Conservation (phyloP, 2,888 invertebrate genomes). For the Clistopyga incitator region DNA sequence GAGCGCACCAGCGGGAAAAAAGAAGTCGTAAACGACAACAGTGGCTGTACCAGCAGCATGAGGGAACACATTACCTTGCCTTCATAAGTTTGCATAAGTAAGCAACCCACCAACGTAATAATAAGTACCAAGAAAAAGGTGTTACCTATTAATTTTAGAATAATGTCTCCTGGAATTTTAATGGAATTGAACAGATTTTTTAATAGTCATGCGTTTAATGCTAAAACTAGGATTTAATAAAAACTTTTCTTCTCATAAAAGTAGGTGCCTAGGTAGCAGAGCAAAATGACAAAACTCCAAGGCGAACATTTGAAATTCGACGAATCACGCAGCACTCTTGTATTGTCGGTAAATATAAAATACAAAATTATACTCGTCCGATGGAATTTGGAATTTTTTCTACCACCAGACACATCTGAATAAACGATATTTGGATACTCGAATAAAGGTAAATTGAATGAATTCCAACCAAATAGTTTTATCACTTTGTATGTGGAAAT, state of each 20-base stretch:
- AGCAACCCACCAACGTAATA: constrained; percentile 43
- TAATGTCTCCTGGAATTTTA: background rate
- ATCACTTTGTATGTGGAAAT: background rate
- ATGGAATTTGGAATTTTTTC: no score
- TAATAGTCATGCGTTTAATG: background rate
- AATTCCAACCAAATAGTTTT: no score
- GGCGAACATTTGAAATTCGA: background rate
- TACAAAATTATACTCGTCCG: no score
- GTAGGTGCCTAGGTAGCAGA: background rate
- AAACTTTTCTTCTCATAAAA: no score
- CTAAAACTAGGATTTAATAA: background rate
- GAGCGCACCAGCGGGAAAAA: constrained; percentile 11
- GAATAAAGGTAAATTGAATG: no score
- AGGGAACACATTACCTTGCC: background rate
- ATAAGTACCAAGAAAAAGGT: constrained; percentile 43
- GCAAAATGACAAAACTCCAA: background rate
- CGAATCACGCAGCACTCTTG: background rate
- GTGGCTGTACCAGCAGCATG: constrained; percentile 12
- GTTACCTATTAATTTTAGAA: constrained; percentile 31
- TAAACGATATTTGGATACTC: no score
- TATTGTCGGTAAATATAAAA: no score
- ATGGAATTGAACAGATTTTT: background rate
- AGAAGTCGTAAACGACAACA: constrained; percentile 36
- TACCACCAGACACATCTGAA: no score
- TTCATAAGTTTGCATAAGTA: constrained; percentile 36